Evolutionary conservation across 2,797 vertebrate species (phyloP).

Genomic region (Nasua narica): DNA sequence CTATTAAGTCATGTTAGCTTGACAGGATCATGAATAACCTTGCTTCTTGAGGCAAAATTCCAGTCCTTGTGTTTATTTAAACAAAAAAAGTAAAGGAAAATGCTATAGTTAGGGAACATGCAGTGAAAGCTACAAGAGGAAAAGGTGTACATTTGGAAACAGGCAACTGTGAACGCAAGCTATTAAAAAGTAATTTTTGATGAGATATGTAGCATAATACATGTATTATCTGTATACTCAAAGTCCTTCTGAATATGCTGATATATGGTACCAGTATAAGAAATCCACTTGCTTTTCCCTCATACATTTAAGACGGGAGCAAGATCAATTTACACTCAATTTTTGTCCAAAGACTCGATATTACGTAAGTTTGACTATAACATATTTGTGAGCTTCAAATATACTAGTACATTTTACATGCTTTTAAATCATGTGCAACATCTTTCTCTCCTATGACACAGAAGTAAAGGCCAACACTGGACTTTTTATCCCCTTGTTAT

Average conservation of each 20-base stretch:
- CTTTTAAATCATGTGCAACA: neutral
- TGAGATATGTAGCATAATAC: conserved; percentile 70
- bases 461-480: neutral
- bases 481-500: neutral
- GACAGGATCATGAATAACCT: conserved; percentile 8
- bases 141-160: conserved; percentile 66
- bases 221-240: conserved; percentile 72
- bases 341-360: neutral
- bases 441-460: neutral
- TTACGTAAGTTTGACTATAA: neutral
- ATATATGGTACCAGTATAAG: conserved; percentile 72
- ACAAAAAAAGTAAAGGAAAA: conserved; percentile 57
- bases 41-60: conserved; percentile 82
- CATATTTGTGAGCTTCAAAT: neutral
- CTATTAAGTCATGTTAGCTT: neutral
- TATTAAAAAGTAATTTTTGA: conserved; percentile 62
- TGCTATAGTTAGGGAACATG: conserved; percentile 75
- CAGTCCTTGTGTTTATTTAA: conserved; percentile 74
- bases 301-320: neutral
- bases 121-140: conserved; percentile 67
- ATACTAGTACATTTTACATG: neutral
- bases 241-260: conserved; percentile 87
- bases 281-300: neutral
- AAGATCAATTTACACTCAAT: neutral
- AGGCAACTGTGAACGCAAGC: conserved; percentile 38